Base-by-base conservation (phyloP, 2,888 invertebrate genomes). In the Dicycla oo region DNA sequence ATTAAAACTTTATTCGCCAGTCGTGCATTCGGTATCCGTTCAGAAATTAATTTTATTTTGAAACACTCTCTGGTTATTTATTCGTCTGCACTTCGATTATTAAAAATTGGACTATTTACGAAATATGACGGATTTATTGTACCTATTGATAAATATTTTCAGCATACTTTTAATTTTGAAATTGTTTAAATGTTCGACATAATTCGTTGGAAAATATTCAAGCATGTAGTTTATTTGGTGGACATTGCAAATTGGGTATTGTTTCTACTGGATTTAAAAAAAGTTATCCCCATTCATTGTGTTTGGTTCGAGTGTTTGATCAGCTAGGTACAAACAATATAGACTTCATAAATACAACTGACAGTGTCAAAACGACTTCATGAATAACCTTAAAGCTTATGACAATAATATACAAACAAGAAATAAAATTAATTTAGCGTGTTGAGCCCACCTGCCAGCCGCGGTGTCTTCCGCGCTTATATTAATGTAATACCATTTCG, bases 401-500 rank as follows among this genome's bases (percentile, higher is more conserved):
- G 51, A 57, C 2, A 34, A 56, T 23, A 71, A 49, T 60, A 51
- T 66, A 69, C 45, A 64, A 63, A 76, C 60, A 64, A 43, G 51
- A 76, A 80, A 78, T 76, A 47, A 40, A 64, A 81, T 69, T 56
- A 81, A 61, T 78, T 40, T 13, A 34, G 43, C 62, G 63, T 26
- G 20, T 1, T 38, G 38, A 3, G 8, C 7, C 38, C 63, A 61
- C 79, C 79, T 54, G 79, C 47, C 58, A 23, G 56, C 57, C 63
- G 49, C 65, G 45, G 63, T 23, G 65, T 65, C 34, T 78, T 66
- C 58, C 45, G 38, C 54, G 58, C 64, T 45, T 58, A 54, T 81
- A 73, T 66, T 81, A 77, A 64, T 76, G 54, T 72, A 61, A 72
- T 61, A 70, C 49, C 60, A 65, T 73, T 78, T 43, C 57, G 51